These are phyloP conservation scores for Drosophila grimshawi DNA, from an alignment of 1,140 invertebrate genomes.

Conservation along the genomic window DNA sequence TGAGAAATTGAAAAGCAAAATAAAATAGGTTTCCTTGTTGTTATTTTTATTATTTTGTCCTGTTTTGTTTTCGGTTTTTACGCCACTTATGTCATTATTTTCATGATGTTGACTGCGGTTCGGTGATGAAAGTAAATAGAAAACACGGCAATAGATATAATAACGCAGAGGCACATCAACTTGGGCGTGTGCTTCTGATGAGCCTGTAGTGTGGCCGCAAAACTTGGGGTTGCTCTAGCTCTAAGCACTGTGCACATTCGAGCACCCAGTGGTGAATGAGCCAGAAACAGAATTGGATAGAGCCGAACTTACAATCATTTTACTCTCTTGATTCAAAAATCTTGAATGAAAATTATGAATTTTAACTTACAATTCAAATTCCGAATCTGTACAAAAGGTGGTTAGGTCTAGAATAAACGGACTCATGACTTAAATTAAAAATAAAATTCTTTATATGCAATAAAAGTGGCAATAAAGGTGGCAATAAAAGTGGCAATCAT, in stretches of 20 bases:
- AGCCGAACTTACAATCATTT: too few relatives aligned
- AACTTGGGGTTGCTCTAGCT: constrained; percentile 12
- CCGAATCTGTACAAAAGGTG: too few relatives aligned
- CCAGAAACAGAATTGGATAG: neutral
- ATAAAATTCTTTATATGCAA: too few relatives aligned
- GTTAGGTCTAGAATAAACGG: too few relatives aligned
- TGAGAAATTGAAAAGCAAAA: constrained; percentile 78
- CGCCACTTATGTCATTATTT: constrained; percentile 72
- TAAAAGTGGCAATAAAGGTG: too few relatives aligned
- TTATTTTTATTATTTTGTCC: constrained; percentile 23
- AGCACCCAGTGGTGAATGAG: constrained; percentile 32
- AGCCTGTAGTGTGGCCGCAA: constrained; percentile 7
- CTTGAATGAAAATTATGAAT: too few relatives aligned
- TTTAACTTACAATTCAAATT: too few relatives aligned
- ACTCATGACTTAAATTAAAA: too few relatives aligned
- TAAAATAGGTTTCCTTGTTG: constrained; percentile 35
- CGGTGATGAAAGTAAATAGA: constrained; percentile 58
- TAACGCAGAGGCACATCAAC: constrained; percentile 42
- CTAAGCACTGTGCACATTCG: neutral
- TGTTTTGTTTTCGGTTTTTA: constrained; percentile 52
- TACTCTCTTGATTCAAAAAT: too few relatives aligned
- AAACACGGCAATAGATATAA: constrained; percentile 53
- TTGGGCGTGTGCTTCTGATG: constrained; percentile 23
- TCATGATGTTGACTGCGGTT: constrained; percentile 52
- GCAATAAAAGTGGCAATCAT: too few relatives aligned